Evolutionary conservation across 2,797 vertebrate species (phyloP), one percentile per base, ranked within the genome.

Genomic region (Melanotaenia pygmaea): DNA sequence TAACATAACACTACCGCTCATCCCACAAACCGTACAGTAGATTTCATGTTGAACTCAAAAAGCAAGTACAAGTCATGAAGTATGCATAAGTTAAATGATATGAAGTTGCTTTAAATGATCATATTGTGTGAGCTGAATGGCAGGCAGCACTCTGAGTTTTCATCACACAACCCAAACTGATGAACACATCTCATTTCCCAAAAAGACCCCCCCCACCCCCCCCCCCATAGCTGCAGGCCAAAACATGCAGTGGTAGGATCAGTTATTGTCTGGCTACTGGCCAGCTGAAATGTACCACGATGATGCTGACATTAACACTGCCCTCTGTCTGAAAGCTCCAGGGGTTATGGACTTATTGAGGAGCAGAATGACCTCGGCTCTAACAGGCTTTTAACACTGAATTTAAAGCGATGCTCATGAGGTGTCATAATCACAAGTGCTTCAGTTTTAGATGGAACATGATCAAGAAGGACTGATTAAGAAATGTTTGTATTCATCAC

Each of bases 21-120:
- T 87, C 86, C 80, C 81, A 12, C 77, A 88, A 84, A 86, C 84
- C 86, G 75, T 75, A 53, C n/a, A 51, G 4, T 5, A 89, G 74
- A 88, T 74, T 81, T 63, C 65, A 82, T 83, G 62, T 64, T 80
- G 66, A 64, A 69, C 79, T 73, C 70, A 80, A 74, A 87, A 77
- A 50, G 16, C 82, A 89, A 78, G 72, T 67, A 67, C 51, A 64
- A 71, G 8, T 86, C 59, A 70, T 63, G 32, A 40, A 81, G 64
- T 66, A 61, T 65, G 79, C 38, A 70, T 43, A 47, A 82, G 71
- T 63, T 57, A 72, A 80, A 83, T 72, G 10, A 82, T 73, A 67
- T 32, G 51, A 81, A 75, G 61, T 62, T 35, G 34, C 34, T 8
- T 35, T 76, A 74, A 73, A 85, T 71, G 32, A 73, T 64, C 24